phyloP scores from a whole-genome alignment of 2,113 vertebrate genomes.

The Apteryx mantelli region DNA sequence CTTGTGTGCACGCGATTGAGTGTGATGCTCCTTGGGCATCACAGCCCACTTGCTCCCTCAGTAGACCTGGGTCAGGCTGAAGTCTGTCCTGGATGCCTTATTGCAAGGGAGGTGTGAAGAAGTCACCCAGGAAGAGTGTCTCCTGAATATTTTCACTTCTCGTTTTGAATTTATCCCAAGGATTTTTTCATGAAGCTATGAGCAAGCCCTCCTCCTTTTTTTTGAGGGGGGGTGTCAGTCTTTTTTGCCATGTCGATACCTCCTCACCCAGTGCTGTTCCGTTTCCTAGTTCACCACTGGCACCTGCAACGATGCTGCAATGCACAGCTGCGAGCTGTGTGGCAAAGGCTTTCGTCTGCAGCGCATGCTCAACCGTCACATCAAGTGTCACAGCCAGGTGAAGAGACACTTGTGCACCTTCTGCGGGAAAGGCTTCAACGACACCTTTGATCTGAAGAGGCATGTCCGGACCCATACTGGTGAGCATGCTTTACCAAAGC shows the following conservation, averaged over 20 bases:
- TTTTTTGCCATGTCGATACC: fast-evolving
- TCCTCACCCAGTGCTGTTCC: neutral
- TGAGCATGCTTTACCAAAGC: neutral
- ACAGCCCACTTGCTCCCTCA: neutral
- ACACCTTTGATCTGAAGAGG: conserved; percentile 85
- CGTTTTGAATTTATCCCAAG: neutral
- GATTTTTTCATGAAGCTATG: neutral
- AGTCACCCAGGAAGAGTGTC: neutral
- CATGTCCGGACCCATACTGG: conserved; percentile 88
- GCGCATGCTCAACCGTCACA: conserved; percentile 87
- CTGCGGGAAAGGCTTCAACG: conserved; percentile 89
- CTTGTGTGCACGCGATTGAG: too few relatives aligned
- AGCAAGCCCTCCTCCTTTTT: neutral
- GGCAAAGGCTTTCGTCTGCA: conserved; percentile 84
- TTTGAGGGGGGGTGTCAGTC: too few relatives aligned
- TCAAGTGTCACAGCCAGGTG: conserved; percentile 86
- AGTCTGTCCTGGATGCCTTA: neutral
- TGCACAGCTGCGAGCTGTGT: conserved; percentile 80
- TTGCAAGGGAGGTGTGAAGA: neutral
- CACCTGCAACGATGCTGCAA: conserved; percentile 52
- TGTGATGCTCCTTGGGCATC: too few relatives aligned
- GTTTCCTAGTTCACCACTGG: conserved; percentile 79
- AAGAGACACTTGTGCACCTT: conserved; percentile 86
- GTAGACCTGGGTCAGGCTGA: neutral
- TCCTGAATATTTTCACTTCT: neutral